Base-by-base conservation (phyloP, 2,113 vertebrate genomes). In the Diadophis punctatus region DNA sequence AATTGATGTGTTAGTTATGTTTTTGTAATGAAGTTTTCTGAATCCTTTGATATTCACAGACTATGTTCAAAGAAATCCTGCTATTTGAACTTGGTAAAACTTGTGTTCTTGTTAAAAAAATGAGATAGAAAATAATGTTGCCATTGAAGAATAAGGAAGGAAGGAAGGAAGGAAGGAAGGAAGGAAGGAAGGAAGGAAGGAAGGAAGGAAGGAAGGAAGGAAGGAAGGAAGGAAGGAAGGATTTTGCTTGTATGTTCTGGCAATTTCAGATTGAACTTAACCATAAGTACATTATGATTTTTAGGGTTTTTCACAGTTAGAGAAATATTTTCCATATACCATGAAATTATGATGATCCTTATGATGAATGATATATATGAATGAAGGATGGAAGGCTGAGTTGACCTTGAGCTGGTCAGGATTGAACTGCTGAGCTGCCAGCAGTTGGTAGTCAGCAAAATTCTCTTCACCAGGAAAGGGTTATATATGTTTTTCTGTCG, bases 21-120 rank as follows among this genome's bases (percentile, higher is more conserved):
- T 96, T 92, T 85, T 51, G 34, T 43, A 90, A 58, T 51, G 93
- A 27, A 7, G 60, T 89, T 92, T 87, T 84, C 16, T 93, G 86
- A 34, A 30, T 53, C 95, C 93, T 51, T 95, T 96, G 93, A 95
- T 96, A 93, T 95, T 92, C 91, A 92, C 92, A 96, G 96, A 95
- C 94, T 92, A 94, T 94, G 93, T 94, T 96, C 90, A 93, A 92
- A 95, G 93, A 55, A 95, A 92, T 63, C 46, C 43, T 14, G 27
- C 63, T 43, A 23, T 52, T 43, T 90, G 10, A 18, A 74, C 94
- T 8, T 0, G 0, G 43, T 3, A 20, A 86, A 52, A 56, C 8
- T 11, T 84, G 25, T 25, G 30, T 48, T 27, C 46, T 87, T 25
- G 20, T 23, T 49, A 30, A 3, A 86, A 56, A 16, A 91, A 89